Percentiles rank a stretch among this genome's conserved stretches.
Conservation (phyloP, 2,888 invertebrate genomes). For the Mesochorus sp. region DNA sequence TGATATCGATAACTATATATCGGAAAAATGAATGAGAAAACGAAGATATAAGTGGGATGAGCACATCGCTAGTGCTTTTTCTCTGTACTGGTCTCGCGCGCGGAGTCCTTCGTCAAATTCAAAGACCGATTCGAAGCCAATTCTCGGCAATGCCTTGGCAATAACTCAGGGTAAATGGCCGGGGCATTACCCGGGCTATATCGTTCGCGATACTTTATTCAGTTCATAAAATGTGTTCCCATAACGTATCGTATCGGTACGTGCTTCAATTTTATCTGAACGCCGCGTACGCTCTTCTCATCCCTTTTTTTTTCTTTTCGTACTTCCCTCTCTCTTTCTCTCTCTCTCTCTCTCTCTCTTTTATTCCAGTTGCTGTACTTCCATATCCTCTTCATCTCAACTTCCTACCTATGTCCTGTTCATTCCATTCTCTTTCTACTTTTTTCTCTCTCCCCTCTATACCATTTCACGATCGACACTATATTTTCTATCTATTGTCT, state of each 20-base stretch:
- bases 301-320: no score
- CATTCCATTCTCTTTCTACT: background rate
- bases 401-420: constrained; percentile 1
- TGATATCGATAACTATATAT: constrained; percentile 25
- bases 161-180: constrained; percentile 75
- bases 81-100: constrained; percentile 2
- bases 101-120: constrained; percentile 57
- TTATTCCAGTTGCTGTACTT: constrained; percentile 22
- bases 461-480: constrained; percentile 6
- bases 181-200: constrained; percentile 69
- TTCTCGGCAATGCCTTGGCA: constrained; percentile 71
- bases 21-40: constrained; percentile 38
- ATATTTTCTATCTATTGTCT: constrained; percentile 18
- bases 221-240: constrained; percentile 78
- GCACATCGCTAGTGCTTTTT: constrained; percentile 18
- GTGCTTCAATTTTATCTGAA: constrained; percentile 77
- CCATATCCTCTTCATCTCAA: background rate
- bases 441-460: constrained; percentile 24
- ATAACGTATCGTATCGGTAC: constrained; percentile 75
- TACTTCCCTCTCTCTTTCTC: constrained; percentile 21
- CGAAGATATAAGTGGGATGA: constrained; percentile 22
- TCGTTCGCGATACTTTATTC: constrained; percentile 76
- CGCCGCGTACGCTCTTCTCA: constrained; percentile 42
- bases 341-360: constrained; percentile 7
- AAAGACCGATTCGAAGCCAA: constrained; percentile 73